Evolutionary conservation across 2,113 vertebrate genomes (phyloP), one percentile per base, ranked within the genome.

Genomic region (Oryzias woworae): DNA sequence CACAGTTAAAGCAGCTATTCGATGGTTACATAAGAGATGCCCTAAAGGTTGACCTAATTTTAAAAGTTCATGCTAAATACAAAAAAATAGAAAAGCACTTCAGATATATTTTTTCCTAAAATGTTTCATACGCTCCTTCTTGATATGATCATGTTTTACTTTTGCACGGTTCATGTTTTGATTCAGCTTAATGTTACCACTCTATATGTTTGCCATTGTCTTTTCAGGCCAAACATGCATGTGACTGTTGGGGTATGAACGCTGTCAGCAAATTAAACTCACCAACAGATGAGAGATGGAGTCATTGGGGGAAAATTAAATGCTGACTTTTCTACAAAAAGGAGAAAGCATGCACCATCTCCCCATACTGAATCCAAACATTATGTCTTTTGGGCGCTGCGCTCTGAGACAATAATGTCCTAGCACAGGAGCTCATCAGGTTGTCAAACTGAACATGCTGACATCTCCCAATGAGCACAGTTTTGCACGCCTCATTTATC

Each of bases 291-390:
- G 24, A 53, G 65, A 82, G 58, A 66, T 53, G 52, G 73, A 85
- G 75, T 73, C 77, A 58, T 71, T 75, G 80, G 61, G 83, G 62
- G 73, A 77, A 73, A 62, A 76, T 81, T 80, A 72, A 81, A 82
- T 58, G 75, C 73, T 79, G 73, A 61, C 64, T 74, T 58, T 81
- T 76, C 56, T 28, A 52, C 44, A 69, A 59, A 57, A 51, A 83
- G 67, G 64, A 78, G 67, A 64, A 20, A 74, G 76, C 80, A 81
- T 72, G 76, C 72, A 63, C 53, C 62, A 46, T 77, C 67, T 82
- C 71, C 73, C 82, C 84, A 71, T 58, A 64, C 68, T 66, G 57
- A 56, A 66, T n/a, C 57, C 54, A 45, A 67, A 71, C 71, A 71
- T 48, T 24, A 53, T 69, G 66, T 71, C 70, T 81, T 70, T 73